A percentile compares a stretch with the other conserved stretches of the same genome.
phyloP scores from a whole-genome alignment of 2,888 invertebrate genomes.

The Parnassius smintheus region DNA sequence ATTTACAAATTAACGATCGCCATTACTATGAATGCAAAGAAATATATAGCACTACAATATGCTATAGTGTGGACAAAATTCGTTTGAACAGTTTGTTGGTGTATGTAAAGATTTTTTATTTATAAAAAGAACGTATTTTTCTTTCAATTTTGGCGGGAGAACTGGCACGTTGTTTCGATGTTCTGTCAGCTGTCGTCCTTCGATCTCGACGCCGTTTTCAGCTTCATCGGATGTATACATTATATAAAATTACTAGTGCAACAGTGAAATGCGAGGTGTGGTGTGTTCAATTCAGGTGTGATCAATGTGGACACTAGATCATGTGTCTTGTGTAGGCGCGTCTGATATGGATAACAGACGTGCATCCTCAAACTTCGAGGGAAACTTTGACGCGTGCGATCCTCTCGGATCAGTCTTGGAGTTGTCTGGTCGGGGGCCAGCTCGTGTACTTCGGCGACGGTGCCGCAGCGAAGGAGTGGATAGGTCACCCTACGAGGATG shows the following conservation, averaged over 20 bases:
- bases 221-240: conserved; percentile 56
- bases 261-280: conserved; percentile 58
- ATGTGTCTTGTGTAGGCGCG: conserved; percentile 64
- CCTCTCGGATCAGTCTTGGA: conserved; percentile 66
- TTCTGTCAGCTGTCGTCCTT: conserved; percentile 71
- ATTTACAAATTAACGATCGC: conserved; percentile 32
- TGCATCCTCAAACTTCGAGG: conserved; percentile 71
- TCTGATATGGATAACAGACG: conserved; percentile 75
- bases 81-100: conserved; percentile 3
- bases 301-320: conserved; percentile 69
- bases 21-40: conserved; percentile 37
- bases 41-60: conserved; percentile 24
- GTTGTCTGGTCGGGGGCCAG: conserved; percentile 64
- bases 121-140: conserved; percentile 51
- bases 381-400: conserved; percentile 73
- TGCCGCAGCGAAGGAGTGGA: conserved; percentile 77
- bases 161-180: conserved; percentile 58
- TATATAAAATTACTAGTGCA: conserved; percentile 74
- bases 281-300: conserved; percentile 48
- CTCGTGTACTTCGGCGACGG: conserved; percentile 70
- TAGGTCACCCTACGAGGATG: conserved; percentile 75
- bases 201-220: conserved; percentile 59
- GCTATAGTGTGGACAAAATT: conserved; percentile 24
- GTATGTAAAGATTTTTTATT: conserved; percentile 30
- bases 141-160: conserved; percentile 75